These are phyloP conservation scores for Mungos mungo DNA, from an alignment of 2,113 vertebrate genomes.

Conservation along the genomic window DNA sequence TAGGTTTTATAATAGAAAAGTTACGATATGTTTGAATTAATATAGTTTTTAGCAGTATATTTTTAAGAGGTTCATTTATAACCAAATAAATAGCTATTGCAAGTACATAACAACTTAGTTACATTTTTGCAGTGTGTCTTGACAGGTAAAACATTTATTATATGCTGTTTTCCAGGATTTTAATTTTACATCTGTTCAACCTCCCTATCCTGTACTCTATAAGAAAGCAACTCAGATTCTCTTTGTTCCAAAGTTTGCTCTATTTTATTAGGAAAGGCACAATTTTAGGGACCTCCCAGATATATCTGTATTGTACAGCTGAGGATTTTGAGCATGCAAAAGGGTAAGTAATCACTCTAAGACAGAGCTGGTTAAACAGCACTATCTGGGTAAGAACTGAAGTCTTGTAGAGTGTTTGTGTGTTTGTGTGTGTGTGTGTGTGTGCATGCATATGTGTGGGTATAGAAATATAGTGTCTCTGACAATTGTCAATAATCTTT, in stretches of 20 bases:
- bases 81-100: not conserved
- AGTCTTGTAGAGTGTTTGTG: not conserved
- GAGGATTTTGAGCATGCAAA: not conserved
- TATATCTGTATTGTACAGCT: not conserved
- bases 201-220: not conserved
- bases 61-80: constrained; percentile 8
- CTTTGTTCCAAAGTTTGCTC: not conserved
- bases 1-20: constrained; percentile 4
- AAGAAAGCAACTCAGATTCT: not conserved
- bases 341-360: not conserved
- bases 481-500: not conserved
- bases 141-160: not conserved
- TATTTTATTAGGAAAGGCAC: not conserved
- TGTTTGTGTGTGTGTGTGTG: too few relatives aligned
- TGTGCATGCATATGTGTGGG: not conserved
- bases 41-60: not conserved
- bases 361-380: not conserved
- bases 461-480: not conserved
- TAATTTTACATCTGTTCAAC: not conserved
- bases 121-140: not conserved
- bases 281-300: not conserved
- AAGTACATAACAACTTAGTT: not conserved
- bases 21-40: not conserved
- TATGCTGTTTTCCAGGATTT: not conserved
- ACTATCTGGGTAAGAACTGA: not conserved